Evolutionary conservation across 2,888 invertebrate species (phyloP), one percentile per base, ranked within the genome.

Genomic region (Ichneumon xanthorius): DNA sequence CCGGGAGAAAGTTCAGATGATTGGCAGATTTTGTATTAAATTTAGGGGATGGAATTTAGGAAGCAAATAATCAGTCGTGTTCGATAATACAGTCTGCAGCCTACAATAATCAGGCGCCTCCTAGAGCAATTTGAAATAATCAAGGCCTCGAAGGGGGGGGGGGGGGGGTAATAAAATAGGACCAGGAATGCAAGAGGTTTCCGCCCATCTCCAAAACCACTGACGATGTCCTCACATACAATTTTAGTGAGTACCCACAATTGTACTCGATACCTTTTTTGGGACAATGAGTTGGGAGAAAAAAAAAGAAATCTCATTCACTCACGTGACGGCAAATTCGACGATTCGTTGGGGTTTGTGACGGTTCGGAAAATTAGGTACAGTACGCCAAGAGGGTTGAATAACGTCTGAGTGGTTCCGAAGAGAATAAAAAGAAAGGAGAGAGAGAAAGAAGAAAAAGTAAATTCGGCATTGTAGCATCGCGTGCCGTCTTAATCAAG

Each of bases 401-500:
- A 37, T 63, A 53, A 76, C 50, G 61, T 50, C 61, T 30, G 73
- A 80, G 72, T 80, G 67, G 48, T 78, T 76, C 55, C 61, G 71
- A 79, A 55, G 55, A 53, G 53, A 80, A 76, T 50, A 61, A 73
- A 40, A 77, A 84, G 71, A 61, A 67, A 50, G 30, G 9, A n/a
- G 22, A 63, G 68, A 22, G n/a, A 37, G 33, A 55, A 19, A 7
- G 9, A 63, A 55, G 50, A 63, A 72, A 67, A 71, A 81, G 58
- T 70, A 80, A 76, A 65, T 76, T 61, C 84, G 80, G 68, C 87
- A 85, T 86, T 80, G 88, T 75, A 85, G 80, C 84, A 90, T 93
- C 90, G 91, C 91, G 91, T 89, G 90, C 88, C 84, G 89, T 89
- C 90, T 91, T 92, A 92, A 92, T 92, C 90, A 91, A 92, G 92